These are phyloP conservation scores for Saguinus midas DNA, from an alignment of 2,113 vertebrate genomes.

Conservation along the genomic window DNA sequence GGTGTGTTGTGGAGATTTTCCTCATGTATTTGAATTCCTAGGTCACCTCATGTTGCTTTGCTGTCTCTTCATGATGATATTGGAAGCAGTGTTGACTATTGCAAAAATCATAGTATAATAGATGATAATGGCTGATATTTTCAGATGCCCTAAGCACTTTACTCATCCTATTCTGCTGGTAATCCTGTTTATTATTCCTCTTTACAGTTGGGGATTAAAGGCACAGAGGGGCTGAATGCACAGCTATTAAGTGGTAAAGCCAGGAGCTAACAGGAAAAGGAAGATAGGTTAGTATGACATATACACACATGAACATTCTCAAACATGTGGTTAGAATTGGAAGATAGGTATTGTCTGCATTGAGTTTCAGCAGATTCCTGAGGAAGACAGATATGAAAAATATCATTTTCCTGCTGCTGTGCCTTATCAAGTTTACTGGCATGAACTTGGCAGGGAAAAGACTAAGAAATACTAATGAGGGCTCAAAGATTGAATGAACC, in stretches of 20 bases:
- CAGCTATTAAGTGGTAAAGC: not conserved
- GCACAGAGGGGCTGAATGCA: not conserved
- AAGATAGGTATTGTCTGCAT: not conserved
- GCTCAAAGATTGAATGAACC: not conserved
- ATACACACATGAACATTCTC: not conserved
- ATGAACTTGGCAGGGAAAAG: not conserved
- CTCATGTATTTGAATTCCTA: not conserved
- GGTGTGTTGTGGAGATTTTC: not conserved
- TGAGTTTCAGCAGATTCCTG: not conserved
- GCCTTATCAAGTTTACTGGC: not conserved
- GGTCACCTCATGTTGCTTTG: not conserved
- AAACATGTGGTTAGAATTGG: not conserved
- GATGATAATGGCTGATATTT: not conserved
- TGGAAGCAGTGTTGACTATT: not conserved
- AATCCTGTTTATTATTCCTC: not conserved
- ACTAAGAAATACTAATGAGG: not conserved
- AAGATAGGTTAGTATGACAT: not conserved
- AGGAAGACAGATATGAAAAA: not conserved
- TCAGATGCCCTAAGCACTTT: not conserved
- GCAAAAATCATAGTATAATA: not conserved
- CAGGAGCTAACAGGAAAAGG: not conserved
- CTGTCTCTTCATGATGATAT: not conserved
- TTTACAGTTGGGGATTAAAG: slow-evolving; percentile 14
- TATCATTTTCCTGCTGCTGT: not conserved
- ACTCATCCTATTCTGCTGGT: not conserved